Evolutionary conservation across 1,140 invertebrate genomes (phyloP), one percentile per base, ranked within the genome.

Genomic region (Caenorhabditis inopinata): DNA sequence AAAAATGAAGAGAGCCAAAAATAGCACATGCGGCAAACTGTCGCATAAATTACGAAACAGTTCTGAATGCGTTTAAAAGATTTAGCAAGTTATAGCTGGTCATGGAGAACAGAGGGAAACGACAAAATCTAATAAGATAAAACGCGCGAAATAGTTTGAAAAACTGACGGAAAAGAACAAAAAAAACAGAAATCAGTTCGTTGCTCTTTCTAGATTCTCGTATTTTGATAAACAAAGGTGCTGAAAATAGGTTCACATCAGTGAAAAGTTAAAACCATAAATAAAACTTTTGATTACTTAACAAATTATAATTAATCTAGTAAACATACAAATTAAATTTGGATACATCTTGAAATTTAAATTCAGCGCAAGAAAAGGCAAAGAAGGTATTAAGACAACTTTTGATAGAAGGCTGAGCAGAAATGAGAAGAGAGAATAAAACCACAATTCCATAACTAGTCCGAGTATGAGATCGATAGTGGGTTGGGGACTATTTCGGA

Each of bases 351-450:
- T n/a, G n/a, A n/a, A n/a, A n/a, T n/a, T n/a, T n/a, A n/a, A n/a
- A n/a, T n/a, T n/a, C n/a, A n/a, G 58, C 58, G 58, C 58, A 68
- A 38, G 58, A 68, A 42, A 21, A 68, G 58, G 58, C 58, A 68
- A 25, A 25, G 18, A 9, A 25, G n/a, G 53, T 38, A 68, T 38
- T 11, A 32, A 58, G 27, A n/a, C 35, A 14, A 29, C 35, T 14
- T 58, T 58, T 58, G 51, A 58, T 58, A n/a, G 51, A 42, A 18
- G 32, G n/a, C 58, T 68, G 58, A 68, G 58, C 58, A 68, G 58
- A 21, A 18, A 16, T 1, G n/a, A 68, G 12, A 16, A 53, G 21
- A 53, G 35, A 29, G 18, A 11, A 16, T n/a, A n/a, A n/a, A n/a
- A n/a, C n/a, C n/a, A n/a, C n/a, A n/a, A n/a, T n/a, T n/a, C n/a